Evolutionary conservation across 2,888 invertebrate species (phyloP), one percentile per base, ranked within the genome.

Genomic region (Trissoscelio sp.): DNA sequence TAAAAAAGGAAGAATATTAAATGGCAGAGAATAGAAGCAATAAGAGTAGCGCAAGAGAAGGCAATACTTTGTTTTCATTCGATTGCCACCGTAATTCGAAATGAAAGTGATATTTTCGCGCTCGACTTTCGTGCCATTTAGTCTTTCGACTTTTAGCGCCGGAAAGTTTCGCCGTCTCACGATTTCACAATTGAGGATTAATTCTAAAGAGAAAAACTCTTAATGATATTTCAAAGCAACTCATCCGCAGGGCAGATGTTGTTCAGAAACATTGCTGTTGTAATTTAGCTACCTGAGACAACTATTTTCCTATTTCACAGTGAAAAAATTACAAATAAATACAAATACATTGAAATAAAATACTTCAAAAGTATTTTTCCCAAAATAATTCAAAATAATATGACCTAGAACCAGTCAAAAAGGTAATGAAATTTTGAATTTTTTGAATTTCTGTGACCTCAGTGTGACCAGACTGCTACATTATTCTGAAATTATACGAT

Each of bases 51-150:
- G 22, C 39, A 67, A 48, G 51, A 39, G 66, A 60, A 67, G 5
- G 67, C 67, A 37, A 37, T 67, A 60, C 57, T 75, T 67, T 75
- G 24, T 60, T 75, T 67, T 75, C 67, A 67, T 75, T 75, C 67
- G 67, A 66, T 67, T 48, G 66, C 51, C 34, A 42, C 31, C 20
- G 18, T 67, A 58, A 75, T 66, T 75, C 58, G 75, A 22, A 58
- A 75, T 58, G 51, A 67, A 75, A 66, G 74, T 55, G 66, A 75
- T 67, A 66, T 66, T 66, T 75, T 75, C 39, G 37, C 58, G 48
- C 66, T 75, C 42, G 51, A 58, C 55, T 66, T 67, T 75, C 57
- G 24, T 28, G 58, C 58, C 37, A 58, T 75, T 75, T 58, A 75
- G 66, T 66, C 55, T 44, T 37, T 62, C 37, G 44, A 64, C 46